Evolutionary conservation across 2,888 invertebrate genomes (phyloP).

Genomic region (Cheilosia soror): DNA sequence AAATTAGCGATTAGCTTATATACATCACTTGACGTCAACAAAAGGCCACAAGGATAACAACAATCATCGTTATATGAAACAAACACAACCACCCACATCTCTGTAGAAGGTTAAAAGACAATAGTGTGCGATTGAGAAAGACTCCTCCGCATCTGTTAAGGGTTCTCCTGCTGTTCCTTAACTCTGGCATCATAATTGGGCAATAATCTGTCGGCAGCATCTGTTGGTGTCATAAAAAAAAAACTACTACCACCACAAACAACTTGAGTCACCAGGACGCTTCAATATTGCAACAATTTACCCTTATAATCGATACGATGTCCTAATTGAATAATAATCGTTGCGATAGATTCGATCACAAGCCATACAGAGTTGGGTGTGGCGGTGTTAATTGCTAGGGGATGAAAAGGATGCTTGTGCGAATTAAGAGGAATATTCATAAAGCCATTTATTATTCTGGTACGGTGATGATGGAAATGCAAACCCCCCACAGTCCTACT

Average conservation of each 20-base stretch:
- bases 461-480: not conserved
- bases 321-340: constrained; percentile 76
- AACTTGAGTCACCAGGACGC: constrained; percentile 56
- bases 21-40: constrained; percentile 73
- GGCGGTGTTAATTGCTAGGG: constrained; percentile 53
- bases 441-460: constrained; percentile 58
- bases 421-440: constrained; percentile 63
- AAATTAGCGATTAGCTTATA: constrained; percentile 66
- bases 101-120: constrained; percentile 21
- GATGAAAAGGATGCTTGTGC: constrained; percentile 35
- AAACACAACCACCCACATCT: constrained; percentile 5
- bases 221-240: constrained; percentile 82
- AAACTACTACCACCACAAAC: constrained; percentile 32
- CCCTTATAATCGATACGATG: constrained; percentile 72
- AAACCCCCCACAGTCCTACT: constrained; percentile 1
- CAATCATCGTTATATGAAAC: constrained; percentile 50
- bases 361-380: constrained; percentile 33
- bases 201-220: constrained; percentile 84
- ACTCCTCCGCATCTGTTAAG: constrained; percentile 37
- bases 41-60: constrained; percentile 67
- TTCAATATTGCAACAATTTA: constrained; percentile 73
- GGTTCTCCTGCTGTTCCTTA: constrained; percentile 41
- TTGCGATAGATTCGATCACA: constrained; percentile 67
- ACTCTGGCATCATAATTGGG: constrained; percentile 82
- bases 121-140: constrained; percentile 28